These are phyloP conservation scores for Galeruca laticollis DNA, from an alignment of 2,888 invertebrate species.

Conservation along the genomic window DNA sequence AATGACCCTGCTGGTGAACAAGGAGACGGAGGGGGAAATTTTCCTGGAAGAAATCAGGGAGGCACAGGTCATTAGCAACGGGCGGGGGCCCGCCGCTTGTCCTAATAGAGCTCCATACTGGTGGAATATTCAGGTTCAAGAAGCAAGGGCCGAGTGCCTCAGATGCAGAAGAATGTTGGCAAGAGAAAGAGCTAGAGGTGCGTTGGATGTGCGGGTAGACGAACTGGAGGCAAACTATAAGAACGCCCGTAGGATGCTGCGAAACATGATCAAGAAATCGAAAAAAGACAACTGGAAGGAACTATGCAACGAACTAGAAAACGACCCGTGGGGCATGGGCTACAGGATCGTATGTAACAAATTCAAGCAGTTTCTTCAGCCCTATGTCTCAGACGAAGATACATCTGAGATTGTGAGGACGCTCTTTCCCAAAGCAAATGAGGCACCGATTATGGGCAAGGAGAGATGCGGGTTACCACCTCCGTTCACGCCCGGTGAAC, in stretches of 20 bases:
- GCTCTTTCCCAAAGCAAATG: neutral
- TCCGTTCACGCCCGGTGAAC: no score
- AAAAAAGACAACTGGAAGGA: conserved; percentile 27
- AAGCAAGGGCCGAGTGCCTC: neutral
- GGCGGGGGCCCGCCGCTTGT: neutral
- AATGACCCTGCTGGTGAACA: neutral
- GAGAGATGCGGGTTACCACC: no score
- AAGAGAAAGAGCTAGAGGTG: neutral
- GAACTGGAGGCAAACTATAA: conserved; percentile 11
- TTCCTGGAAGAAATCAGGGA: neutral
- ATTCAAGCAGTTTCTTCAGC: neutral
- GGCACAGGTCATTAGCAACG: neutral
- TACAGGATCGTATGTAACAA: conserved; percentile 27
- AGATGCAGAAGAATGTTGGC: neutral
- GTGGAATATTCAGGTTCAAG: conserved; percentile 7
- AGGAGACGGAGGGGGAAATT: neutral
- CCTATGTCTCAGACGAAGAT: conserved; percentile 1
- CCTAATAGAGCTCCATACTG: neutral
- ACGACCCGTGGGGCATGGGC: no score
- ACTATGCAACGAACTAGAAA: conserved; percentile 25
- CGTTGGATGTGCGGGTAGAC: neutral
- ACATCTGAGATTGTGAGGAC: neutral
- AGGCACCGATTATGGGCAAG: neutral
- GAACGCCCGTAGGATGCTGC: neutral
- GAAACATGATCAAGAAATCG: neutral